A percentile compares a stretch with the other conserved stretches of the same genome.
Evolutionary conservation across 2,113 vertebrate species (phyloP).

Genomic region (Brevimyrus niger): DNA sequence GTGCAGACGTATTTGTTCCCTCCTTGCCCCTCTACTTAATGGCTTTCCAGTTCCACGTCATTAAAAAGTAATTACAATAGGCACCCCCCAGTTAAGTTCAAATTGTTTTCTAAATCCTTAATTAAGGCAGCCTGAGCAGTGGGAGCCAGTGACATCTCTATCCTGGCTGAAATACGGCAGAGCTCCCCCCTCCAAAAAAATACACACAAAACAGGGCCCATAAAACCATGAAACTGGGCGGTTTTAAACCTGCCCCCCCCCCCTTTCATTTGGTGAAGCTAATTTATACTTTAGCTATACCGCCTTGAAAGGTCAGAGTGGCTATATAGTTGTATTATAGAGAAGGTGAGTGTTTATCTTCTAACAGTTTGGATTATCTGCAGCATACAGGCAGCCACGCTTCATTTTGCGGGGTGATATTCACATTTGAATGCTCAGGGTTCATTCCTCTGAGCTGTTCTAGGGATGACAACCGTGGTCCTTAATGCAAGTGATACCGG

Average conservation of each 20-base stretch:
- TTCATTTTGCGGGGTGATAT: neutral
- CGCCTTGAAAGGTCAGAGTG: constrained; percentile 25
- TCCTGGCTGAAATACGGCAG: neutral
- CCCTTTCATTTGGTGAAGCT: neutral
- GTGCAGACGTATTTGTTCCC: constrained; percentile 6
- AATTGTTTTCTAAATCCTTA: constrained; percentile 29
- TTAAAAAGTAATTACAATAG: constrained; percentile 27
- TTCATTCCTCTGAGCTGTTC: neutral
- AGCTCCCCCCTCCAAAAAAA: neutral
- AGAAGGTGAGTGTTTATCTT: neutral
- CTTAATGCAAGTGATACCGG: neutral
- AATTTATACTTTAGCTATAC: constrained; percentile 4
- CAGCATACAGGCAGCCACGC: neutral
- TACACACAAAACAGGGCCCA: neutral
- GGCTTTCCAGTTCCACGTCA: constrained; percentile 24
- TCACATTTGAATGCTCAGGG: neutral
- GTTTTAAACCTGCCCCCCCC: neutral
- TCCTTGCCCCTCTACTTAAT: constrained; percentile 4
- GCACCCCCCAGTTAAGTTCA: constrained; percentile 18
- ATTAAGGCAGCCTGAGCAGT: constrained; percentile 22
- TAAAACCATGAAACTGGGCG: neutral
- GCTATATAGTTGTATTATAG: constrained; percentile 2
- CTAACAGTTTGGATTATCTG: neutral
- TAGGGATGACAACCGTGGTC: neutral
- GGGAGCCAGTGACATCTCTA: neutral